Evolutionary conservation across 2,113 vertebrate genomes (phyloP).

Genomic region (Mormoops blainvillei): DNA sequence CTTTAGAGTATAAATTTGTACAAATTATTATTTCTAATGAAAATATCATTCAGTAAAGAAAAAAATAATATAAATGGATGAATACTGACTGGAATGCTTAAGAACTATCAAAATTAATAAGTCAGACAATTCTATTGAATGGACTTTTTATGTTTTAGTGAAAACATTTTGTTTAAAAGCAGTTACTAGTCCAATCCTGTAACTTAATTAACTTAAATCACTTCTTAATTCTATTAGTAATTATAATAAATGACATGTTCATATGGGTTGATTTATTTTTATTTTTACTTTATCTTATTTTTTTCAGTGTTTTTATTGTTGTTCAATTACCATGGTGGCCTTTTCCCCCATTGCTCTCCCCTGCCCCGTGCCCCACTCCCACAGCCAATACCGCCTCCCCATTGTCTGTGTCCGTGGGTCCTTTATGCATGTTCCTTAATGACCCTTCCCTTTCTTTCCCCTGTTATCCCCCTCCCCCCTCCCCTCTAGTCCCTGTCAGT

Average conservation of each 20-base stretch:
- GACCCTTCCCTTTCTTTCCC: too few relatives aligned
- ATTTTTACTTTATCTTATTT: too few relatives aligned
- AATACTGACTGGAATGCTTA: not conserved
- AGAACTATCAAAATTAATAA: not conserved
- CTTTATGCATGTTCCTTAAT: too few relatives aligned
- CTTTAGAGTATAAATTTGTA: not conserved
- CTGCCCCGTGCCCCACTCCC: too few relatives aligned
- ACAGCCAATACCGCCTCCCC: too few relatives aligned
- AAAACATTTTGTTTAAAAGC: not conserved
- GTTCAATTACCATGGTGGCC: too few relatives aligned
- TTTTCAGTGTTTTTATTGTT: too few relatives aligned
- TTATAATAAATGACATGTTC: not conserved
- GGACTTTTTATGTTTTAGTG: not conserved
- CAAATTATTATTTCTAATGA: not conserved
- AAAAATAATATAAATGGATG: not conserved
- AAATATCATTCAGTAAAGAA: not conserved
- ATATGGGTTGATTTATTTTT: too few relatives aligned
- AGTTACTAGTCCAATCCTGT: not conserved
- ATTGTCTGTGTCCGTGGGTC: too few relatives aligned
- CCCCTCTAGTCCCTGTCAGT: too few relatives aligned
- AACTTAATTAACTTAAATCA: not conserved
- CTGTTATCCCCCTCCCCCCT: too few relatives aligned
- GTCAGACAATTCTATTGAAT: not conserved
- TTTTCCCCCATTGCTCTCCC: too few relatives aligned
- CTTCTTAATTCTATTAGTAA: not conserved